Conservation (phyloP, 1,140 invertebrate species). For the Sinella curviseta region DNA sequence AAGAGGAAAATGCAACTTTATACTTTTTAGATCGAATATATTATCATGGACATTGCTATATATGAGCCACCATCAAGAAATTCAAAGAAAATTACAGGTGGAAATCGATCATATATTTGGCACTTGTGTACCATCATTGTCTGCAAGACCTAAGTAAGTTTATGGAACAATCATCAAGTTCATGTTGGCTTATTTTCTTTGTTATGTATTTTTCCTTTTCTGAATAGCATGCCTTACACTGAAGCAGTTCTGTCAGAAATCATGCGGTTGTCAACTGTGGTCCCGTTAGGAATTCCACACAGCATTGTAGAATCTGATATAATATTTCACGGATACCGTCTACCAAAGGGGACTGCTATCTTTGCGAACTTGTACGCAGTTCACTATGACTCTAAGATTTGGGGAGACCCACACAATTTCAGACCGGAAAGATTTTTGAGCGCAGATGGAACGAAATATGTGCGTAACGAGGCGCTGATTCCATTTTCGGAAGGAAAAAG, state of each 20-base stretch:
- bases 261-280: background rate
- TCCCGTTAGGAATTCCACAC: background rate
- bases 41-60: background rate
- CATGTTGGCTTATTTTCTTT: too few species aligned
- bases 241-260: slow-evolving; percentile 13
- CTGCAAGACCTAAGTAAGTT: slow-evolving; percentile 29
- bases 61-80: slow-evolving; percentile 53
- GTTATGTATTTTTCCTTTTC: background rate
- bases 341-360: slow-evolving; percentile 41
- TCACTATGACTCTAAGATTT: too few species aligned
- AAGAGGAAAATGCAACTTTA: too few species aligned
- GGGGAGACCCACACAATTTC: slow-evolving; percentile 53
- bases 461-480: slow-evolving; percentile 43
- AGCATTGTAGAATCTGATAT: slow-evolving; percentile 11
- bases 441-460: slow-evolving; percentile 29
- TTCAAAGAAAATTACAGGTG: slow-evolving; percentile 53
- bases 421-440: too few species aligned
- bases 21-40: background rate
- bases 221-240: slow-evolving; percentile 14
- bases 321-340: slow-evolving; percentile 28
- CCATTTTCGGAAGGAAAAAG: slow-evolving; percentile 60
- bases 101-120: slow-evolving; percentile 54
- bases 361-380: background rate
- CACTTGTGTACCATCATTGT: background rate
- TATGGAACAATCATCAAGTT: background rate